A percentile compares a stretch with the other conserved stretches of the same genome.
Conservation (phyloP, 2,113 vertebrate species). For the Onychorhynchus coronatus region DNA sequence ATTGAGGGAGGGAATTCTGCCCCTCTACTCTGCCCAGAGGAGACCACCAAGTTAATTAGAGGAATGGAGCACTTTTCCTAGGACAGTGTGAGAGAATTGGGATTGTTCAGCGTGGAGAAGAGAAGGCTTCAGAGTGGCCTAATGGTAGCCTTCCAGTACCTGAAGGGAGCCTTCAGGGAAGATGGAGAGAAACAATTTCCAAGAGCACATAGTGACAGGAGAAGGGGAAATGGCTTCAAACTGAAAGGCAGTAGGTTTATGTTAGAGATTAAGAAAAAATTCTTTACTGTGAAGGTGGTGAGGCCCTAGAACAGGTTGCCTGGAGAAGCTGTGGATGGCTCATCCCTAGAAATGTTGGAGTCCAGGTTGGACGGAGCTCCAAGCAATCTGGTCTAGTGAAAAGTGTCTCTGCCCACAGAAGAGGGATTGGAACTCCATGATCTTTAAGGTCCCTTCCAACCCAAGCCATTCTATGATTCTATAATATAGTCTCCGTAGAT, state of each 20-base stretch:
- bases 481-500: not conserved
- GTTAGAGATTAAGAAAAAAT: not conserved
- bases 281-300: not conserved
- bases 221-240: not conserved
- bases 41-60: not conserved
- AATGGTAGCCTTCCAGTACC: not conserved
- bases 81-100: not conserved
- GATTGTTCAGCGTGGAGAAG: not conserved
- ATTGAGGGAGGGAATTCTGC: not conserved
- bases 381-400: not conserved
- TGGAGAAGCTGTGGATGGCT: not conserved
- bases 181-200: not conserved
- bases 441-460: not conserved
- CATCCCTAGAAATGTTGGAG: too few species aligned
- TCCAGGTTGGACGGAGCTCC: too few species aligned
- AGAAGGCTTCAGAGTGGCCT: not conserved
- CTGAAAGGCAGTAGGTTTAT: not conserved
- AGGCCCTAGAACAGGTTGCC: not conserved
- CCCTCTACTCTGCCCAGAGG: not conserved
- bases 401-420: not conserved
- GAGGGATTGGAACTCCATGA: not conserved
- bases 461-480: not conserved
- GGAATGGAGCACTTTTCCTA: not conserved
- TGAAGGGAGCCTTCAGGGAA: not conserved
- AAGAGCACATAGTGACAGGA: too few species aligned